Percentiles rank a stretch among this genome's conserved stretches.
Conservation (phyloP, 2,113 vertebrate genomes). For the Anoura caudifer region DNA sequence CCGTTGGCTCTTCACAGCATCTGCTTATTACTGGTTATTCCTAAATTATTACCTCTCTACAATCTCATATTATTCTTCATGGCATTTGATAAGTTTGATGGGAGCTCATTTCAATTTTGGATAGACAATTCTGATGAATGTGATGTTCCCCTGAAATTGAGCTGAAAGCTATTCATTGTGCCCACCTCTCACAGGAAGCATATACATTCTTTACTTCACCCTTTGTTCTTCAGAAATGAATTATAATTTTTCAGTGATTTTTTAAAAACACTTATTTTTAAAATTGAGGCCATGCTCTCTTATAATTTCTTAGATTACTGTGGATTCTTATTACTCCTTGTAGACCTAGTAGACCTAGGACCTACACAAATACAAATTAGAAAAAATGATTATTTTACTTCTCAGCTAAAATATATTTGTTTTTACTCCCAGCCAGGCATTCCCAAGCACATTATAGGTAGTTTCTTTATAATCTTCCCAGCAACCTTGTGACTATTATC, state of each 20-base stretch:
- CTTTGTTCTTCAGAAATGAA: not conserved
- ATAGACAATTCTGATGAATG: not conserved
- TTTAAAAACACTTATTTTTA: not conserved
- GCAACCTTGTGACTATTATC: not conserved
- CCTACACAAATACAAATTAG: not conserved
- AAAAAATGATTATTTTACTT: not conserved
- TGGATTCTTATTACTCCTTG: not conserved
- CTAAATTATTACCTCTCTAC: not conserved
- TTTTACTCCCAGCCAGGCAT: not conserved
- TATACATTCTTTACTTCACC: not conserved
- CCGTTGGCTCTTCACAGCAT: not conserved
- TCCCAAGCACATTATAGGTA: not conserved
- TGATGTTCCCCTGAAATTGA: not conserved
- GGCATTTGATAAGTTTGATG: not conserved
- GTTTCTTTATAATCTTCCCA: not conserved
- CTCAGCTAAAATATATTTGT: not conserved
- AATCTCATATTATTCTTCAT: not conserved
- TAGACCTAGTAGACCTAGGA: not conserved
- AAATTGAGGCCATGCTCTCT: not conserved
- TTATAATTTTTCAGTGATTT: not conserved
- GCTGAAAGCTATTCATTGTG: not conserved
- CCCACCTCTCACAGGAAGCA: not conserved
- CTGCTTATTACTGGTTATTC: not conserved
- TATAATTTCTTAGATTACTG: not conserved
- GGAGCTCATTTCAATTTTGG: not conserved